phyloP scores from a whole-genome alignment of 2,888 invertebrate genomes.

The Linnaemya vulpina region DNA sequence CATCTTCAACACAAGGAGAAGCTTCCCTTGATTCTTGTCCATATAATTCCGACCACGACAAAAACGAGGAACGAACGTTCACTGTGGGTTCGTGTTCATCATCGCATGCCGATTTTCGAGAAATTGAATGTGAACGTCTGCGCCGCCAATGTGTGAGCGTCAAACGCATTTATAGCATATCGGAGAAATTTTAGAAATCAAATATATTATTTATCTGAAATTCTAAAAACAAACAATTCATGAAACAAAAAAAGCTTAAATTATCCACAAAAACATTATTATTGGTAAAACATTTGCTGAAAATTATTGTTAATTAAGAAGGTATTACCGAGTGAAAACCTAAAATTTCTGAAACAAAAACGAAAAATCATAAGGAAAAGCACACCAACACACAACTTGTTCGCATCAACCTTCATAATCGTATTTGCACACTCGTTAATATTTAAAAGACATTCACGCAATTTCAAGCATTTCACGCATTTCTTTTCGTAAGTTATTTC shows the following conservation, averaged over 20 bases:
- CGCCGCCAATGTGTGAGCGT: constrained; percentile 82
- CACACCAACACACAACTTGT: constrained; percentile 53
- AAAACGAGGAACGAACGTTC: constrained; percentile 76
- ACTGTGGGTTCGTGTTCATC: constrained; percentile 75
- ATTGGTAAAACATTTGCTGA: constrained; percentile 70
- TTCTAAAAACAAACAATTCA: constrained; percentile 59
- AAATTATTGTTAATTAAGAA: constrained; percentile 50
- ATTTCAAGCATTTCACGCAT: constrained; percentile 69
- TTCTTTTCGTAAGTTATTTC: constrained; percentile 55
- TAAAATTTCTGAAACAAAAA: constrained; percentile 60
- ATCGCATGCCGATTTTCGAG: constrained; percentile 80
- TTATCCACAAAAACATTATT: constrained; percentile 55
- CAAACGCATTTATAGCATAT: constrained; percentile 82
- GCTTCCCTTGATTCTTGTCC: constrained; percentile 72
- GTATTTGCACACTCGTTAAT: constrained; percentile 51
- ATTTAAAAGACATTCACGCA: constrained; percentile 53
- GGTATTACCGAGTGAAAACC: constrained; percentile 58
- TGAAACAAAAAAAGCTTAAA: constrained; percentile 33
- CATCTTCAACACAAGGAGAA: constrained; percentile 73
- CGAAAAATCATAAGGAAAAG: constrained; percentile 63
- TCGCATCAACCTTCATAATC: constrained; percentile 40
- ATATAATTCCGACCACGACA: constrained; percentile 73
- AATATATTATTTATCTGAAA: constrained; percentile 37
- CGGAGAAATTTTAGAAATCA: constrained; percentile 80
- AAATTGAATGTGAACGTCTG: constrained; percentile 82